phyloP scores from a whole-genome alignment of 2,888 invertebrate genomes.

The Trachelus troglodyta region DNA sequence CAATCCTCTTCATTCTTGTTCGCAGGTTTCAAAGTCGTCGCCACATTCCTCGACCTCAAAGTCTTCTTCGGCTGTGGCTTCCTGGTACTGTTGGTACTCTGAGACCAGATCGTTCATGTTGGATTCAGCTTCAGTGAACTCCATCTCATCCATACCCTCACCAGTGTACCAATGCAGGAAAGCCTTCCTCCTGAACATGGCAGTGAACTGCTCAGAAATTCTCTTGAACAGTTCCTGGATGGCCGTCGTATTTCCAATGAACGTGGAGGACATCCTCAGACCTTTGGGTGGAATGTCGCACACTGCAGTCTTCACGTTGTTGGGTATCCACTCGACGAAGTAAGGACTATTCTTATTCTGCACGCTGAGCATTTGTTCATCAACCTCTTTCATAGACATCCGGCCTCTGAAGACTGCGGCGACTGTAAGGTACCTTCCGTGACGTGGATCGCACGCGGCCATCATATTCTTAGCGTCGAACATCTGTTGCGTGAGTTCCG shows the following conservation, averaged over 20 bases:
- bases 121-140: constrained; percentile 79
- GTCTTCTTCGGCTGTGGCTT: constrained; percentile 71
- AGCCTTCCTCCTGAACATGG: constrained; percentile 79
- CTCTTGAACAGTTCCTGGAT: constrained; percentile 71
- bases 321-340: constrained; percentile 87
- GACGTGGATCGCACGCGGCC: constrained; percentile 70
- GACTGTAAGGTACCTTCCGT: constrained; percentile 72
- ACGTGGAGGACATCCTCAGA: constrained; percentile 74
- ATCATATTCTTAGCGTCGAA: constrained; percentile 72
- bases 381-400: constrained; percentile 78
- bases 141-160: constrained; percentile 80
- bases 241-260: constrained; percentile 74
- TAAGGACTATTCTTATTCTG: constrained; percentile 84
- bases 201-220: constrained; percentile 68
- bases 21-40: constrained; percentile 65
- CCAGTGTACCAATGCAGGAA: constrained; percentile 84
- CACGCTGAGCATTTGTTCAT: constrained; percentile 83
- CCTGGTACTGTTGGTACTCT: constrained; percentile 83
- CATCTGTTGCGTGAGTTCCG: constrained; percentile 71
- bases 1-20: constrained; percentile 49
- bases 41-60: constrained; percentile 70
- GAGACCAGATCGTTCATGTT: constrained; percentile 81
- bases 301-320: constrained; percentile 84
- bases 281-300: constrained; percentile 82
- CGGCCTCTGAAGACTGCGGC: constrained; percentile 72